These are phyloP conservation scores for Thripadectes ignobilis DNA, from an alignment of 2,797 vertebrate genomes.

Conservation along the genomic window DNA sequence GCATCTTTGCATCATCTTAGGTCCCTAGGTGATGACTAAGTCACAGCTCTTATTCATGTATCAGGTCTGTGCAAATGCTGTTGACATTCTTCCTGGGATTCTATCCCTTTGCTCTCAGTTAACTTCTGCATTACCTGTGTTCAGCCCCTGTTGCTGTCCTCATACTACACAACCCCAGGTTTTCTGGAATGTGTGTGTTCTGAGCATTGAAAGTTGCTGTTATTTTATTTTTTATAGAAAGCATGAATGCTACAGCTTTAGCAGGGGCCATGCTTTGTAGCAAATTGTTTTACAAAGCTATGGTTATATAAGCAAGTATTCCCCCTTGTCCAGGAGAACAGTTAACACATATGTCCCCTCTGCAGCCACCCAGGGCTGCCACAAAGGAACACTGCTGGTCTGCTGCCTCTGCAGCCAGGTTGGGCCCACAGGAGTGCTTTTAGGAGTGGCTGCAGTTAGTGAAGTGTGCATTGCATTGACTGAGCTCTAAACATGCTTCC, in stretches of 20 bases:
- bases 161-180: not conserved
- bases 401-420: not conserved
- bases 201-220: not conserved
- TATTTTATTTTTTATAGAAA: not conserved
- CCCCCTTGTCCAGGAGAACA: not conserved
- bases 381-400: not conserved
- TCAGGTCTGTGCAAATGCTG: not conserved
- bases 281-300: not conserved
- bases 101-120: not conserved
- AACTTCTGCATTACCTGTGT: not conserved
- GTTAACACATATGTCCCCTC: fast-evolving
- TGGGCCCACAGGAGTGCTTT: not conserved
- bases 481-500: not conserved
- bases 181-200: not conserved
- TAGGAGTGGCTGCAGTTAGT: not conserved
- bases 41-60: not conserved
- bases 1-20: not conserved
- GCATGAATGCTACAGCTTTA: not conserved
- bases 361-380: not conserved
- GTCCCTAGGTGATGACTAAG: not conserved
- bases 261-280: not conserved
- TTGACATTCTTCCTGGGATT: not conserved
- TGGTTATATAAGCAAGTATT: not conserved
- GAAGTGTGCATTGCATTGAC: not conserved
- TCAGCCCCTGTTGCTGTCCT: not conserved